Conservation (phyloP, 2,888 invertebrate species). For the Stegophylla sp. region DNA sequence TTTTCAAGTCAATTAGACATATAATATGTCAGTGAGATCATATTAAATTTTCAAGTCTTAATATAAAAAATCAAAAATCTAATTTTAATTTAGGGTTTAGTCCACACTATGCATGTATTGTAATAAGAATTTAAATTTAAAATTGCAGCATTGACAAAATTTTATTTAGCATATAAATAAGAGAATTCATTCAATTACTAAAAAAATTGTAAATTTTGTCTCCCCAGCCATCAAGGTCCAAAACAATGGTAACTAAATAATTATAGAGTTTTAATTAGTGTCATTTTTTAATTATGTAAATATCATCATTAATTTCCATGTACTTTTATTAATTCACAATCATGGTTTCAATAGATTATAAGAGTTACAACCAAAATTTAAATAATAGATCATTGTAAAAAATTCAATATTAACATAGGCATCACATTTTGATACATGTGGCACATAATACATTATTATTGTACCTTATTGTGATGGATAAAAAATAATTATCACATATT, state of each 20-base stretch:
- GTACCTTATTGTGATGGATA: constrained; percentile 27
- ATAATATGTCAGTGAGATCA: too few relatives aligned
- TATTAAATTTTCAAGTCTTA: too few relatives aligned
- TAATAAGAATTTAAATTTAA: too few relatives aligned
- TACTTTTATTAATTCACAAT: constrained; percentile 28
- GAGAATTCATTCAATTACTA: too few relatives aligned
- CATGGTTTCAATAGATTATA: constrained; percentile 38
- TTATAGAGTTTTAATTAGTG: constrained; percentile 17
- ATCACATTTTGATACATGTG: constrained; percentile 49
- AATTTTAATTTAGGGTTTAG: too few relatives aligned
- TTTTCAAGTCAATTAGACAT: too few relatives aligned
- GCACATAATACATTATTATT: constrained; percentile 37
- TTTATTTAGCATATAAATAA: too few relatives aligned
- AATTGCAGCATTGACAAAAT: too few relatives aligned
- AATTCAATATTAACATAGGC: constrained; percentile 36
- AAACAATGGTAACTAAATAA: constrained; percentile 42
- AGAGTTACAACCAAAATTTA: constrained; percentile 53
- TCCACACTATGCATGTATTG: too few relatives aligned
- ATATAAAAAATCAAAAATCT: too few relatives aligned
- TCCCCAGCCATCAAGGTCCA: too few relatives aligned
- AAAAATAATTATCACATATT: constrained; percentile 53
- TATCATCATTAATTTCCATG: constrained; percentile 35
- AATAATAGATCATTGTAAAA: constrained; percentile 40
- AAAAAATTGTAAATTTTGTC: too few relatives aligned
- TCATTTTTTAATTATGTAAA: constrained; percentile 27